Evolutionary conservation across 1,140 invertebrate species (phyloP).

Genomic region (Bombus huntii): DNA sequence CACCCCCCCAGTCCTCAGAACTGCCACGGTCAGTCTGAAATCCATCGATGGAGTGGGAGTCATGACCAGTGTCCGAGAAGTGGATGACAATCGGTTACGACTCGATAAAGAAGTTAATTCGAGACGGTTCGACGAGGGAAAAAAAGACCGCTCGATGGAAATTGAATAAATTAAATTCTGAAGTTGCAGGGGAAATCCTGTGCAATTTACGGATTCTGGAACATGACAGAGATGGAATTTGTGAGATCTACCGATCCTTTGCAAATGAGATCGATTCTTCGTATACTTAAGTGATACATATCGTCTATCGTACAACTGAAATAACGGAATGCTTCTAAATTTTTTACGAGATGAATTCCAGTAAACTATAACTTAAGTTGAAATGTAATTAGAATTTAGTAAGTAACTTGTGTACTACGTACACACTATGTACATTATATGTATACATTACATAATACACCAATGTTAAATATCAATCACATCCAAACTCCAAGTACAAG

Average conservation of each 20-base stretch:
- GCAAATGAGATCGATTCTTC: background rate
- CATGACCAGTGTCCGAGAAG: background rate
- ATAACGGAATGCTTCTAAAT: too few species aligned
- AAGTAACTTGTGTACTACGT: too few species aligned
- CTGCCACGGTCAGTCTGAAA: slow-evolving; percentile 7
- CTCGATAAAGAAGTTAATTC: slow-evolving; percentile 7
- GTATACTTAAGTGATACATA: background rate
- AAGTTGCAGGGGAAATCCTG: background rate
- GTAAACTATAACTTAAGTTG: too few species aligned
- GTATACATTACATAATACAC: background rate
- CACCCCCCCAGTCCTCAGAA: slow-evolving; percentile 17
- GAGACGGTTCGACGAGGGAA: background rate
- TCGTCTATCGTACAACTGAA: too few species aligned
- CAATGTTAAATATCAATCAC: background rate
- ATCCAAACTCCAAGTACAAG: background rate
- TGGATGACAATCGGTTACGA: background rate
- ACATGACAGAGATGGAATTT: background rate
- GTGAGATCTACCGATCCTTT: background rate
- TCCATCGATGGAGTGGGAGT: background rate
- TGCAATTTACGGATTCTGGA: background rate
- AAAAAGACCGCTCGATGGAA: background rate
- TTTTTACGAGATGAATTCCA: too few species aligned
- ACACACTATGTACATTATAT: background rate
- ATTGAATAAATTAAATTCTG: background rate
- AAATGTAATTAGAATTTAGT: too few species aligned